Evolutionary conservation across 1,140 invertebrate genomes (phyloP), one percentile per base, ranked within the genome.

Genomic region (Pogonognathellus flavescens): DNA sequence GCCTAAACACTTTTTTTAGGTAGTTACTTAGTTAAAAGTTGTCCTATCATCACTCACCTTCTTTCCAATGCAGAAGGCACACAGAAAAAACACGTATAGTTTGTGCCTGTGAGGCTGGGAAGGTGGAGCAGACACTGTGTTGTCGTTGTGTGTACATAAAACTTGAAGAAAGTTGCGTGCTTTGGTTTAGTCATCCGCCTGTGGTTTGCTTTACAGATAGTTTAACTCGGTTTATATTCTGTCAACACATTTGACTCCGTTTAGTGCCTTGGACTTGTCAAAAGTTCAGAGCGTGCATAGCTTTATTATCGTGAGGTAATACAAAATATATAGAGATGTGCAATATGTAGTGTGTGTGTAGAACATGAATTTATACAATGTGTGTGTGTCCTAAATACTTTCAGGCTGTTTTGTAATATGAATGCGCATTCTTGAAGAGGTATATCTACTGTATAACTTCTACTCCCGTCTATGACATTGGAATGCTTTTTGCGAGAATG

Each of bases 151-250:
- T 66, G 62, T 66, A 66, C 62, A 31, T 7, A 66, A 66, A 66
- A 66, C 62, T 66, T 66, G 62, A 6, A 66, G 20, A 66, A 66
- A 66, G 62, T 66, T 66, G 62, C 62, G 62, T 66, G 62, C 62
- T 66, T 66, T 66, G 62, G 62, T 66, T 66, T 66, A 66, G 22
- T 66, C 62, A 66, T 66, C 62, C 62, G 62, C 62, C 20, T 25
- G 62, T 66, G 62, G 62, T 25, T 66, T 66, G 18, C 62, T 66
- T 20, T 66, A 66, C 22, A 66, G 62, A 66, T 66, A 66, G 62
- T 66, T 62, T 62, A 62, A 62, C 60, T 62, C 60, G 16, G 60
- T 62, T 66, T 66, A 66, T 66, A 66, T 66, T 66, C 62, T 66
- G 62, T 66, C 62, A 66, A 66, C 62, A 25, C 62, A 66, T 66